Evolutionary conservation across 1,140 invertebrate species (phyloP).

Genomic region (Brachionus rubens): DNA sequence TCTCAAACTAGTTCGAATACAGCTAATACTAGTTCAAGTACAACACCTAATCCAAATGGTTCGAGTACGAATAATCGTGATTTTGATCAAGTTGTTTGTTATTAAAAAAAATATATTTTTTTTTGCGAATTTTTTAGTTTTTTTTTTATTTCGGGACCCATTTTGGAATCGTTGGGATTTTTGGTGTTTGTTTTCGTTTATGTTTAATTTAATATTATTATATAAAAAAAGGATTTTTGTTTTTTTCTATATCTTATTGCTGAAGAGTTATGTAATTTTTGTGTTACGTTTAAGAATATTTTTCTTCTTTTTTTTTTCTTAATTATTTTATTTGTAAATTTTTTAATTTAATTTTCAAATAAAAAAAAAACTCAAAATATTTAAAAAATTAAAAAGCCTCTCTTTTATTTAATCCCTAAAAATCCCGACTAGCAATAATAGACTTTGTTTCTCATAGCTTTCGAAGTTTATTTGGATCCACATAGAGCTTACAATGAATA

Average conservation of each 20-base stretch:
- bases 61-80: background rate
- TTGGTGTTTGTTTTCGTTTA: background rate
- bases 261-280: background rate
- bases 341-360: slow-evolving; percentile 17
- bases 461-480: too few relatives aligned
- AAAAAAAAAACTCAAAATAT: slow-evolving; percentile 9
- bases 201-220: background rate
- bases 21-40: background rate
- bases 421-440: too few relatives aligned
- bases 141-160: background rate
- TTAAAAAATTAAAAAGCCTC: too few relatives aligned
- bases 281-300: background rate
- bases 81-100: slow-evolving; percentile 37
- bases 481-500: too few relatives aligned
- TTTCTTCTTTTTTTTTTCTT: background rate
- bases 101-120: background rate
- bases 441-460: too few relatives aligned
- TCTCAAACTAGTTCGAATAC: background rate
- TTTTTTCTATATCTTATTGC: slow-evolving; percentile 7
- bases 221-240: slow-evolving; percentile 1
- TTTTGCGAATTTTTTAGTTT: background rate
- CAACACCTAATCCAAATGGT: background rate
- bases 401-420: too few relatives aligned
- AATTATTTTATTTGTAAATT: background rate
- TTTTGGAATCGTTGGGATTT: too few relatives aligned